Percentiles rank a stretch among this genome's conserved stretches.
Evolutionary conservation across 2,113 vertebrate species (phyloP).

Genomic region (Oreochromis spilurus): DNA sequence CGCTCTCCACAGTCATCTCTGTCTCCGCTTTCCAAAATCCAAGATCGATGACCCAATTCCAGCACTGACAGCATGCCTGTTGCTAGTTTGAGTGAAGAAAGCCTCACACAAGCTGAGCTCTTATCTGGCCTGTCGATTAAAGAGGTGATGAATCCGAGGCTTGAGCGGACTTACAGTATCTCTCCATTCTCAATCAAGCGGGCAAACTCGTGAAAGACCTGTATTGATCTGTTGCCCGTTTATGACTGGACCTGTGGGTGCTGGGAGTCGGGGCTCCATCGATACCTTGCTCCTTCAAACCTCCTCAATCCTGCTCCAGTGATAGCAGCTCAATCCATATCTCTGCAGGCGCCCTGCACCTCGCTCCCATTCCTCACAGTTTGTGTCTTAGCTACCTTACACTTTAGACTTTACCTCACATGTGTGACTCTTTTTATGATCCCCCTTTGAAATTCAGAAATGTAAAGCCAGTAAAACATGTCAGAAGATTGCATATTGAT

Average conservation of each 20-base stretch:
- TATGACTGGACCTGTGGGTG: not conserved
- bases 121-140: not conserved
- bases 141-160: not conserved
- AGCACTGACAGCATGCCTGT: not conserved
- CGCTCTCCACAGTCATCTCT: not conserved
- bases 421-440: not conserved
- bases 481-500: not conserved
- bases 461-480: not conserved
- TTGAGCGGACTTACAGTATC: not conserved
- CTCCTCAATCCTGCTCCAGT: not conserved
- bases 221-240: not conserved
- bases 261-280: not conserved
- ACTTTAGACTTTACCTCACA: not conserved
- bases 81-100: not conserved
- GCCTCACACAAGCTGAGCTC: not conserved
- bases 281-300: not conserved
- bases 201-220: not conserved
- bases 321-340: slow-evolving; percentile 8
- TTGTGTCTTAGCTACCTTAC: not conserved
- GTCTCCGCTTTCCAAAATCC: not conserved
- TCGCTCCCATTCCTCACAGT: not conserved
- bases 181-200: not conserved
- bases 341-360: not conserved
- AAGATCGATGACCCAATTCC: not conserved
- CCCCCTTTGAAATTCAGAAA: not conserved